These are phyloP conservation scores for Plebejus melissa DNA, from an alignment of 2,888 invertebrate genomes.

Conservation along the genomic window DNA sequence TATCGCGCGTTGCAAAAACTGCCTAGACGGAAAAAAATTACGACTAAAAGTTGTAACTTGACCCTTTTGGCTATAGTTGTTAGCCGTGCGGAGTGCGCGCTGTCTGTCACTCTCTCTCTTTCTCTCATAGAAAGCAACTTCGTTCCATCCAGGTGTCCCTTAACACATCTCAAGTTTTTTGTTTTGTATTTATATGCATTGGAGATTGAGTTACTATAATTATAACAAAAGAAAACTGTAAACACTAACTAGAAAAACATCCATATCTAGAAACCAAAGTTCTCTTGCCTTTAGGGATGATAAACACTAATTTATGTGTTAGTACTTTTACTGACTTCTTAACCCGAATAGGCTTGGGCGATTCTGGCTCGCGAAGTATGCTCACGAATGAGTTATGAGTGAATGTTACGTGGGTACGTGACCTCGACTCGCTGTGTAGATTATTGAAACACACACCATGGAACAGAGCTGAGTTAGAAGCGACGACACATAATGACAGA, in stretches of 20 bases:
- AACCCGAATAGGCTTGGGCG: neutral
- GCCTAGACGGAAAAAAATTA: no score
- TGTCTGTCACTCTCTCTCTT: no score
- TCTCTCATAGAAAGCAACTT: no score
- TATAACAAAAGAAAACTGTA: neutral
- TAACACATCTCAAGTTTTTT: neutral
- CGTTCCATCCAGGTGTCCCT: no score
- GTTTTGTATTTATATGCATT: neutral
- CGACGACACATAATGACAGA: neutral
- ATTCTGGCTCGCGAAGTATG: constrained; percentile 24
- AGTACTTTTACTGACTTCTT: neutral
- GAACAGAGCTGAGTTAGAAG: constrained; percentile 19
- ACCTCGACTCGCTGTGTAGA: constrained; percentile 43
- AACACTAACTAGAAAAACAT: neutral
- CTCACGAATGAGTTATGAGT: constrained; percentile 10
- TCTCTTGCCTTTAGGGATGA: neutral
- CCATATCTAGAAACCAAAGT: neutral
- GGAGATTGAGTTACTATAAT: neutral
- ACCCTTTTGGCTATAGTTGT: no score
- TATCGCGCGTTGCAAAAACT: no score
- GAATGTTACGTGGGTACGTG: constrained; percentile 5
- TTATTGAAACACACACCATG: constrained; percentile 31
- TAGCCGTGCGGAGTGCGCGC: no score
- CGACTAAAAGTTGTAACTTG: no score
- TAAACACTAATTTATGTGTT: neutral